A percentile compares a stretch with the other conserved stretches of the same genome.
phyloP scores from a whole-genome alignment of 2,888 invertebrate genomes.

The Aplocera efformata region DNA sequence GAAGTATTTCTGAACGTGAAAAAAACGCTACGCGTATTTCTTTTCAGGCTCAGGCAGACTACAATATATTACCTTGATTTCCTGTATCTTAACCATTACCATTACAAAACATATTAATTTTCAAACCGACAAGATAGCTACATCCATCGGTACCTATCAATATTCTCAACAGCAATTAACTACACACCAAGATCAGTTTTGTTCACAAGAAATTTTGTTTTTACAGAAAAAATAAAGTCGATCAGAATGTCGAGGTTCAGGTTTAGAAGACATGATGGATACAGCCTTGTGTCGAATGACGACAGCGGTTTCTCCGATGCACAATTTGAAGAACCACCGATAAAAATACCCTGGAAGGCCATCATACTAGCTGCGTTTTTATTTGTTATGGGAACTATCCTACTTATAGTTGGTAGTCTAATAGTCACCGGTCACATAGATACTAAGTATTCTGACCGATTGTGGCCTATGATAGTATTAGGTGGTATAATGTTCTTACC shows the following conservation, averaged over 20 bases:
- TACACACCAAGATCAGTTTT: too few species aligned
- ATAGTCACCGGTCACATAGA: conserved; percentile 91
- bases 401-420: conserved; percentile 88
- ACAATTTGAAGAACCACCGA: conserved; percentile 83
- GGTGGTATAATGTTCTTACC: conserved; percentile 95
- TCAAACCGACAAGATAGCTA: background rate
- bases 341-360: conserved; percentile 92
- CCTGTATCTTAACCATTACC: too few species aligned
- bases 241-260: conserved; percentile 81
- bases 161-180: too few species aligned
- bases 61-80: too few species aligned
- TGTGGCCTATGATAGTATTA: conserved; percentile 93
- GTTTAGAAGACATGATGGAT: conserved; percentile 81
- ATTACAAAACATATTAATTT: too few species aligned
- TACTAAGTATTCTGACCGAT: conserved; percentile 90
- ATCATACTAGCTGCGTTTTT: conserved; percentile 88
- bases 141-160: background rate
- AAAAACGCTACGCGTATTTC: too few species aligned
- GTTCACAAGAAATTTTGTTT: too few species aligned
- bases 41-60: too few species aligned
- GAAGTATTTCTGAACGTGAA: too few species aligned
- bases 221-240: conserved; percentile 47
- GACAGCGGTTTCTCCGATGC: conserved; percentile 86
- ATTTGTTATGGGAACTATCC: conserved; percentile 87
- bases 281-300: conserved; percentile 77